Evolutionary conservation across 1,140 invertebrate species (phyloP), one percentile per base, ranked within the genome.

Genomic region (Drosophila bipectinata): DNA sequence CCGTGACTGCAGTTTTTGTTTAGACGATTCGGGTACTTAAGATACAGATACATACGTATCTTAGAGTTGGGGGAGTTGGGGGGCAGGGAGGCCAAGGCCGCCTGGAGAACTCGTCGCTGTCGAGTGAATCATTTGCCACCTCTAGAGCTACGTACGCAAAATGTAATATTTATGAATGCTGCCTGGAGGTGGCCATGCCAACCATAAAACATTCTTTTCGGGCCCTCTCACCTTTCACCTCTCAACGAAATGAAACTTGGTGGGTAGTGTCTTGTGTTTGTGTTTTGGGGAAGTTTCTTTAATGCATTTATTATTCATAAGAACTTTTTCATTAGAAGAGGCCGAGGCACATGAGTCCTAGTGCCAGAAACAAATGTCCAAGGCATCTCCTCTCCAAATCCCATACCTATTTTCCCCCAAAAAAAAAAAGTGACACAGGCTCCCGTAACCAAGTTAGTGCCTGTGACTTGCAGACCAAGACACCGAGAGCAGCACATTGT

Each of bases 251-350:
- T 21, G 37, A 56, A 80, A 80, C 48, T 78, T 74, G 74, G 68
- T 85, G 60, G 74, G 68, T 85, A 56, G 61, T 21, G 26, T 28
- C 6, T 28, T 28, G 32, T 72, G 67, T 64, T 56, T 71, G 66
- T 21, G 21, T 21, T 21, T 21, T 21, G 15, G 3, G 5, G 56
- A 73, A 84, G 63, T 87, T 85, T 75, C 74, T 61, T 60, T 82
- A 85, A 85, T 85, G 83, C 82, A 88, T 87, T 87, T 87, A 88
- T 87, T 87, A 87, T 87, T 82, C 82, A 87, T 87, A 85, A 73
- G 74, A 87, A 87, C 82, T 87, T 87, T 87, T 87, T 87, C 82
- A 87, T 87, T 88, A 88, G 62, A 44, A 15, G 56, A 72, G 59
- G 58, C 48, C 63, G 77, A 58, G 54, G 79, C 59, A 77, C 59